These are phyloP conservation scores for Limnephilus marmoratus DNA, from an alignment of 2,888 invertebrate species.

Conservation along the genomic window DNA sequence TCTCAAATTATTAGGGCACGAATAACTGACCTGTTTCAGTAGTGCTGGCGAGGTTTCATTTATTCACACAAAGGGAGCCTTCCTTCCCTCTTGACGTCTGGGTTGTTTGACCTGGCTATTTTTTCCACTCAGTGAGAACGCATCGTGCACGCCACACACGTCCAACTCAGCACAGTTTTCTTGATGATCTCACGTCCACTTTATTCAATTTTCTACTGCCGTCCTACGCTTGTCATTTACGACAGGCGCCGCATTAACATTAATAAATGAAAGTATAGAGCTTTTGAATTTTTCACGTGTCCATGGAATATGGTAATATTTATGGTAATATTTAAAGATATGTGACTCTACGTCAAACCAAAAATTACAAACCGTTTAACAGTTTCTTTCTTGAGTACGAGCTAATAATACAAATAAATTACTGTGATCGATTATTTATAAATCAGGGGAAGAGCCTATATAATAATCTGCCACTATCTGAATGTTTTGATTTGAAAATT, in stretches of 20 bases:
- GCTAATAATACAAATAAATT: background rate
- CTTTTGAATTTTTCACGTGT: background rate
- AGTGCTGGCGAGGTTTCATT: background rate
- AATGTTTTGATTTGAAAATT: too few species aligned
- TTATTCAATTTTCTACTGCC: background rate
- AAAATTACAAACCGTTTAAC: background rate
- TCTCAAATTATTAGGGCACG: background rate
- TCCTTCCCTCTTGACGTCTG: background rate
- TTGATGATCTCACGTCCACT: background rate
- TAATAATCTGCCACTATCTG: too few species aligned
- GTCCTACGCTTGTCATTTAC: background rate
- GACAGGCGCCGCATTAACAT: background rate
- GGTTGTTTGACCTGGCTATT: background rate
- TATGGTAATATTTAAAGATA: too few species aligned
- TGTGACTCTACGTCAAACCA: background rate
- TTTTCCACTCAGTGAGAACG: background rate
- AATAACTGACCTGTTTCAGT: background rate
- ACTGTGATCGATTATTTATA: background rate
- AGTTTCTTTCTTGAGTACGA: background rate
- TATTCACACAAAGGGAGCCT: background rate
- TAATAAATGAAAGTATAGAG: background rate
- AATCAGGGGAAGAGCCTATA: too few species aligned
- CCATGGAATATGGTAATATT: background rate
- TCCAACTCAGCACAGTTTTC: background rate
- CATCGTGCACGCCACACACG: background rate